Evolutionary conservation across 2,113 vertebrate species (phyloP).

Genomic region (Euleptes europaea): DNA sequence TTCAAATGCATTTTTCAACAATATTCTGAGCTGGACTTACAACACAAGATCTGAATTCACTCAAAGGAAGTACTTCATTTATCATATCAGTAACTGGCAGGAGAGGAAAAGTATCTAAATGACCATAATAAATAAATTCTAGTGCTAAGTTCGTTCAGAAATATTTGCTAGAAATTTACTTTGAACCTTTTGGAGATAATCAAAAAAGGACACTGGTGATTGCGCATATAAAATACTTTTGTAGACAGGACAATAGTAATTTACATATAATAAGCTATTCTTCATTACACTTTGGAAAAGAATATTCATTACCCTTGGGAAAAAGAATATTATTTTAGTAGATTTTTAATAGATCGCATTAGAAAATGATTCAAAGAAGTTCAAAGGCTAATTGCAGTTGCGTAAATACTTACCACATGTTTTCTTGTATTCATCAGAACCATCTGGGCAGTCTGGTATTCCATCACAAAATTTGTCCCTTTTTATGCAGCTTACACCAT

Average conservation of each 20-base stretch:
- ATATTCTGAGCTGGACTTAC: too few relatives aligned
- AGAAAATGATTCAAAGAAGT: background rate
- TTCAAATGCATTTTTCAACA: too few relatives aligned
- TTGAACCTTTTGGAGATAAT: background rate
- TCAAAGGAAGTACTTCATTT: too few relatives aligned
- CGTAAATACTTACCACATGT: constrained; percentile 75
- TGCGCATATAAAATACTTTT: background rate
- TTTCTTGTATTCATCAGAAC: constrained; percentile 75
- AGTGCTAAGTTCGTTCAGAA: background rate
- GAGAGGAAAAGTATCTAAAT: too few relatives aligned
- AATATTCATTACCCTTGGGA: background rate
- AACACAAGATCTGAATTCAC: too few relatives aligned
- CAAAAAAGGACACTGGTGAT: background rate
- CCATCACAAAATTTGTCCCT: constrained; percentile 78
- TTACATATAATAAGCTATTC: background rate
- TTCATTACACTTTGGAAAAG: background rate
- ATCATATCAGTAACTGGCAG: too few relatives aligned
- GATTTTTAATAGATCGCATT: background rate
- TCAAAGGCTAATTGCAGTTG: background rate
- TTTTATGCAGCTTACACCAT: constrained; percentile 64
- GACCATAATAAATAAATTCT: background rate
- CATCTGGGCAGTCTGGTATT: constrained; percentile 71
- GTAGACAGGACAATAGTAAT: background rate
- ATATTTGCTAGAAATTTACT: background rate
- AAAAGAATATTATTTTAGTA: background rate